These are phyloP conservation scores for Apamea monoglypha DNA, from an alignment of 2,888 invertebrate species.

Conservation along the genomic window DNA sequence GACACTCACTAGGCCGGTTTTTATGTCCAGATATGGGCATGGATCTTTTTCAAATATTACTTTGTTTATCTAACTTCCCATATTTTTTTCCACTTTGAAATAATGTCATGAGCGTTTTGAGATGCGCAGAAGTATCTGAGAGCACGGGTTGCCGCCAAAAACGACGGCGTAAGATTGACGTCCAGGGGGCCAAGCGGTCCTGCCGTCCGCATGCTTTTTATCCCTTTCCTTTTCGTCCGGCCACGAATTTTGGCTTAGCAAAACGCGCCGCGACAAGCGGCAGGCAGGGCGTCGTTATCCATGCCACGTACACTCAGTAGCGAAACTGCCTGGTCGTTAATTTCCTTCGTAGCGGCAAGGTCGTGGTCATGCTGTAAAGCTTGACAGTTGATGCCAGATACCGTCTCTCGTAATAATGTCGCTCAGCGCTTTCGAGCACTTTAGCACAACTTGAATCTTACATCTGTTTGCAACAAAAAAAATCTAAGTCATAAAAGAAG, in stretches of 20 bases:
- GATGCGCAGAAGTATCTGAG: background rate
- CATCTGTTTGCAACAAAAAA: background rate
- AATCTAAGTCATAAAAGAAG: background rate
- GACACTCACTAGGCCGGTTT: no score
- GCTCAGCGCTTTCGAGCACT: background rate
- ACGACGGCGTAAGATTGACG: background rate
- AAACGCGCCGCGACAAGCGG: background rate
- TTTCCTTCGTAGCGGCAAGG: background rate
- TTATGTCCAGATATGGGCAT: no score
- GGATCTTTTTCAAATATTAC: no score
- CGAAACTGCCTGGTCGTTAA: background rate
- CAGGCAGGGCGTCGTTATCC: background rate
- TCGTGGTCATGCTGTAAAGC: background rate
- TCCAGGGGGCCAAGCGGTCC: background rate
- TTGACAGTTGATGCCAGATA: background rate
- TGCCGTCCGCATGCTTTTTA: no score
- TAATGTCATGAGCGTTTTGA: background rate
- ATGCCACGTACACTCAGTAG: background rate
- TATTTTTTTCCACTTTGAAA: no score
- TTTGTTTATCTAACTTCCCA: no score
- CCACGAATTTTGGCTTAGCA: background rate
- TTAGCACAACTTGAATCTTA: background rate
- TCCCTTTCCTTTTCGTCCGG: background rate
- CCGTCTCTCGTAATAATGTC: background rate
- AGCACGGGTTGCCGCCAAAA: background rate